These are phyloP conservation scores for Mohoua ochrocephala DNA, from an alignment of 2,113 vertebrate genomes.

Conservation along the genomic window DNA sequence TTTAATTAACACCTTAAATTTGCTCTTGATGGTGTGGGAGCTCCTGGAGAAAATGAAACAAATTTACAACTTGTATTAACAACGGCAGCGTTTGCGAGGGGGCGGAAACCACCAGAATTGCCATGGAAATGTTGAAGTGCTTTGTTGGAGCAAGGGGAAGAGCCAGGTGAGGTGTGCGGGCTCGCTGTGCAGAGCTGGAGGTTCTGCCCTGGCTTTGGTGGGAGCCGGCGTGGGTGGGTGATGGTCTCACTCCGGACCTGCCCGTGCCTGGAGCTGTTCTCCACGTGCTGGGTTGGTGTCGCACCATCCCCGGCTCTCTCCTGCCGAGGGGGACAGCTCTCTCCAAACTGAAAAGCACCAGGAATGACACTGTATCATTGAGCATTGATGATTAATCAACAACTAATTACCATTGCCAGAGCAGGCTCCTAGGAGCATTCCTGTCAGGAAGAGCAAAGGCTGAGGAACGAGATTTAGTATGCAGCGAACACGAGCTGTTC, in stretches of 20 bases:
- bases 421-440: background rate
- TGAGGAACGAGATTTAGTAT: background rate
- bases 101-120: background rate
- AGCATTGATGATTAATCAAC: background rate
- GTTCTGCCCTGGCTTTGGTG: background rate
- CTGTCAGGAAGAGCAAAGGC: background rate
- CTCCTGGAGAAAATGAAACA: constrained; percentile 27
- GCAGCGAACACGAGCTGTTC: background rate
- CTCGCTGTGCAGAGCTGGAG: background rate
- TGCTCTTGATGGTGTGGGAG: constrained; percentile 7
- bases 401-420: background rate
- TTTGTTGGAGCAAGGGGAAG: background rate
- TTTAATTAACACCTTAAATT: constrained; percentile 43
- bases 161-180: background rate
- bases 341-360: background rate
- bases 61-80: constrained; percentile 1
- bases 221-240: background rate
- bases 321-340: background rate
- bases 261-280: background rate
- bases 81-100: background rate
- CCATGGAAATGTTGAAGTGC: background rate
- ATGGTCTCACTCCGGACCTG: background rate
- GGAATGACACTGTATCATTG: background rate
- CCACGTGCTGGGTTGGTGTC: background rate
- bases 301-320: background rate